Conservation (phyloP, 2,888 invertebrate species). For the Drosophila pseudotalamancana region DNA sequence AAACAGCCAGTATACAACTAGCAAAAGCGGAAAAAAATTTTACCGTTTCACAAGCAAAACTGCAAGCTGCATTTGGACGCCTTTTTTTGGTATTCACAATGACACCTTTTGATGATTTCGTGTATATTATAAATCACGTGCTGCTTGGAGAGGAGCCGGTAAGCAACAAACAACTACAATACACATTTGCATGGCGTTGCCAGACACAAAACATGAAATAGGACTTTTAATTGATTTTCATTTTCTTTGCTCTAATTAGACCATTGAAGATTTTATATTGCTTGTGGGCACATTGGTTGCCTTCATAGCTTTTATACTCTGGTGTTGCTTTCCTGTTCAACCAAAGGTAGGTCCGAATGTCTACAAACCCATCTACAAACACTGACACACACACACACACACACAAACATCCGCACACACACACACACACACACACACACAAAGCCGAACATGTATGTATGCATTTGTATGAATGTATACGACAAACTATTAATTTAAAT, state of each 20-base stretch:
- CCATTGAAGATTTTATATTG: conserved; percentile 87
- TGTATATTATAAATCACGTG: conserved; percentile 87
- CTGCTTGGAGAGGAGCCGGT: conserved; percentile 87
- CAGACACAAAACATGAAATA: conserved; percentile 15
- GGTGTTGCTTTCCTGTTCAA: conserved; percentile 88
- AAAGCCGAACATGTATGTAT: conserved; percentile 9
- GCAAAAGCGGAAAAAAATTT: background rate
- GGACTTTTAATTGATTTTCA: conserved; percentile 18
- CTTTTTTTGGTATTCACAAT: conserved; percentile 72
- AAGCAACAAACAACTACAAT: conserved; percentile 68
- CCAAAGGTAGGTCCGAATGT: conserved; percentile 82
- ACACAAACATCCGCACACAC: background rate
- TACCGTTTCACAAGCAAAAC: conserved; percentile 16
- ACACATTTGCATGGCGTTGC: background rate
- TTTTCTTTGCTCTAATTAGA: conserved; percentile 81
- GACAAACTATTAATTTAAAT: conserved; percentile 16
- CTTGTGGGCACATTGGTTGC: conserved; percentile 87
- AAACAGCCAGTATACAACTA: background rate
- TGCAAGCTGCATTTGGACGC: conserved; percentile 29
- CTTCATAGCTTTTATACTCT: conserved; percentile 87
- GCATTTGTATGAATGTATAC: conserved; percentile 21
- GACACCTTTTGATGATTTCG: conserved; percentile 87
- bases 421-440: conserved; percentile 10
- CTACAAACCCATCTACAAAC: conserved; percentile 7
- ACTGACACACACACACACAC: conserved; percentile 2